phyloP scores from a whole-genome alignment of 2,113 vertebrate species.

The Scomber colias region DNA sequence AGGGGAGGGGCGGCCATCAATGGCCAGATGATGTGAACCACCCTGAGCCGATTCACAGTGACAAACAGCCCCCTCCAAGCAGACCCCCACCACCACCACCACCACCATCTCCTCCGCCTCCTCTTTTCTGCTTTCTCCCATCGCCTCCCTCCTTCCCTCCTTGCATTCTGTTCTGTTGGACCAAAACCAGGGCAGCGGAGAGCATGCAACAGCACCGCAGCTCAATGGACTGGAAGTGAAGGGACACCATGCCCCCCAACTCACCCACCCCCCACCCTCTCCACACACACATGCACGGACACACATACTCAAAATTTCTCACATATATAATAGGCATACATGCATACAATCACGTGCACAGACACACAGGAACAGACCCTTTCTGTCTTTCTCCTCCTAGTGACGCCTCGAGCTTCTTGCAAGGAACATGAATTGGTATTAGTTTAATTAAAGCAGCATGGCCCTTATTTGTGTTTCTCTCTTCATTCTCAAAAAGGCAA shows the following conservation, averaged over 20 bases:
- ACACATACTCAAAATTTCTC: constrained; percentile 53
- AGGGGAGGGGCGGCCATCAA: constrained; percentile 95
- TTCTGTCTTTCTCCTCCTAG: constrained; percentile 64
- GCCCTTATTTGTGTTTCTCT: constrained; percentile 71
- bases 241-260: constrained; percentile 39
- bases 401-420: constrained; percentile 64
- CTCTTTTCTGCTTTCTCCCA: constrained; percentile 68
- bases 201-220: constrained; percentile 36
- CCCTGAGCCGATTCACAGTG: constrained; percentile 91
- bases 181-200: constrained; percentile 71
- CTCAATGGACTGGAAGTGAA: constrained; percentile 64
- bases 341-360: constrained; percentile 8
- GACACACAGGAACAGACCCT: constrained; percentile 23
- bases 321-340: constrained; percentile 51
- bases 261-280: too few species aligned
- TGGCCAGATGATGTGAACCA: constrained; percentile 93
- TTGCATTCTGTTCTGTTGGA: constrained; percentile 72
- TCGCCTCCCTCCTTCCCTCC: constrained; percentile 61
- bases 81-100: constrained; percentile 8
- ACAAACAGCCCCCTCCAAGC: constrained; percentile 90
- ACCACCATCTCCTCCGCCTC: constrained; percentile 30
- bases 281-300: constrained; percentile 18
- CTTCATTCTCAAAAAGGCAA: constrained; percentile 67
- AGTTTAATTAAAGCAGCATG: constrained; percentile 84
- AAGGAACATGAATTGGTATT: constrained; percentile 73